Base-by-base conservation (phyloP, 37 sponge, comb jelly and placozoan genomes). In the Beroe ovata region DNA sequence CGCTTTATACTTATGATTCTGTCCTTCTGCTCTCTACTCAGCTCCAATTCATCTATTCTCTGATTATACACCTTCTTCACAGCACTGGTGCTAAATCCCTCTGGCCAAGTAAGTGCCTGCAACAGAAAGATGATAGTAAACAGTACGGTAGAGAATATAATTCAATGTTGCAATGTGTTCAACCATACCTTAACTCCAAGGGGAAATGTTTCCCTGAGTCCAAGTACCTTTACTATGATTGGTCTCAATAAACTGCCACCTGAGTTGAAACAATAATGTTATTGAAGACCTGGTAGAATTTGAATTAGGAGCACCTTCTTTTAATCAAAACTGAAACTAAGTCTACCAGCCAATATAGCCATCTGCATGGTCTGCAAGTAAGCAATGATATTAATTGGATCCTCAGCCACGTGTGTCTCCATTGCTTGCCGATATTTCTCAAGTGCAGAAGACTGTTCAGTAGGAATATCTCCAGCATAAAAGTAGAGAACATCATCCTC, bases 291-390 rank as follows among this genome's bases (percentile, higher is more conserved):
- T 47, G 11, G 11, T n/a, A n/a, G n/a, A n/a, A n/a, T n/a, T n/a
- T n/a, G n/a, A n/a, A n/a, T n/a, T n/a, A n/a, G n/a, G n/a, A n/a
- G n/a, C 54, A 47, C 54, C 6, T 47, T 47, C 54, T 11, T 47
- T 16, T 16, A 47, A 47, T 6, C 54, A 47, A 47, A 47, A 47
- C 11, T 47, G 54, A 47, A 47, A 47, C 6, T 47, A 61, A 25
- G 29, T 4, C 47, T 3, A 77, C 84, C 84, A 28, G 84, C 35
- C 26, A 77, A 54, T 2, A 77, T 77, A 42, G 84, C 84, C 1
- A 77, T 22, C 25, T 77, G 84, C 84, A 77, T 77, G 8, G 84
- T 77, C 54, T 77, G 84, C 42, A 77, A 2, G 23, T 77, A 77
- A 4, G 54, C 84, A n/a, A 77, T 77, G 28, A 77, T 42, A 20